Conservation (phyloP, 2,113 vertebrate species). For the Psephotus haematonotus region DNA sequence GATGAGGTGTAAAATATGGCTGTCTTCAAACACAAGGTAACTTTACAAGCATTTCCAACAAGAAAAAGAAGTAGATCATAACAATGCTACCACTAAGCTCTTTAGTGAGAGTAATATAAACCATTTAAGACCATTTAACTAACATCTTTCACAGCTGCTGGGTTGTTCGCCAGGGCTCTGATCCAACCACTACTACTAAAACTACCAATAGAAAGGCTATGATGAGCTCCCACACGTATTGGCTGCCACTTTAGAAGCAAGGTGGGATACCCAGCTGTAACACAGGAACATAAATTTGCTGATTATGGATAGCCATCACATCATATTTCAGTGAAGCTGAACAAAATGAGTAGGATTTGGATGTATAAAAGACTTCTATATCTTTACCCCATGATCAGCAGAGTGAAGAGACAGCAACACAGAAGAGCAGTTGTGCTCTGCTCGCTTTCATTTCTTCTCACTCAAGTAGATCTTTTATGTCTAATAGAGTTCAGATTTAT, state of each 20-base stretch:
- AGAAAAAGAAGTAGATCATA: not conserved
- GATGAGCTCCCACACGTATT: accelerated
- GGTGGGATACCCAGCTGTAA: not conserved
- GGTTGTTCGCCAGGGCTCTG: not conserved
- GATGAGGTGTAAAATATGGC: not conserved
- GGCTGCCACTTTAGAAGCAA: not conserved
- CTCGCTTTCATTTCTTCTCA: not conserved
- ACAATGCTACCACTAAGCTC: not conserved
- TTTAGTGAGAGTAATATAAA: slow-evolving; percentile 6
- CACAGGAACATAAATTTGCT: not conserved
- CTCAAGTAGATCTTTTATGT: not conserved
- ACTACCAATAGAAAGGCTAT: not conserved
- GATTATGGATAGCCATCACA: not conserved
- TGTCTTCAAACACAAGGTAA: not conserved
- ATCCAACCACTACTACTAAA: not conserved
- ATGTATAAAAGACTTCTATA: not conserved
- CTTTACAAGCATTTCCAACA: not conserved
- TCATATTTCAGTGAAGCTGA: not conserved
- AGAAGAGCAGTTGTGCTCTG: not conserved
- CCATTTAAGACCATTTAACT: not conserved
- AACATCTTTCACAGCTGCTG: slow-evolving; percentile 17
- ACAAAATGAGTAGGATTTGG: not conserved
- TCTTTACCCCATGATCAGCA: not conserved
- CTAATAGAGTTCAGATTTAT: not conserved
- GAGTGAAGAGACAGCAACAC: not conserved